Percentiles rank a stretch among this genome's conserved stretches.
Conservation (phyloP, 2,113 vertebrate genomes). For the Sphaerodactylus townsendi region DNA sequence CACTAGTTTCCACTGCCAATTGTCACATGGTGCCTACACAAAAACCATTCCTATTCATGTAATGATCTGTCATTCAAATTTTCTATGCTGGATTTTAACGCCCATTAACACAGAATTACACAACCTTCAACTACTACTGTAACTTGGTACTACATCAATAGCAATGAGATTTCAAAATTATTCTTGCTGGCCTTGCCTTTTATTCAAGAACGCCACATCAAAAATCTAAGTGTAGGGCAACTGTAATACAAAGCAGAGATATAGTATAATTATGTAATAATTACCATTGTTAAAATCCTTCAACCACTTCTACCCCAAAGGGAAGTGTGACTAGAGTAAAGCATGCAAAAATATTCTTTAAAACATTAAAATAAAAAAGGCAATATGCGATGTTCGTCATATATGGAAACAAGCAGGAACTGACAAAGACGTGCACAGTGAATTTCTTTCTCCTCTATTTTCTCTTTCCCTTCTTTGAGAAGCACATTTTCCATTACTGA, state of each 20-base stretch:
- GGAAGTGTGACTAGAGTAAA: background rate
- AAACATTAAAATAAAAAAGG: background rate
- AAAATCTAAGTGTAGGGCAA: background rate
- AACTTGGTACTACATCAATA: background rate
- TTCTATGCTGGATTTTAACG: background rate
- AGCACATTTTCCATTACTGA: background rate
- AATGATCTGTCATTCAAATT: background rate
- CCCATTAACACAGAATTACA: background rate
- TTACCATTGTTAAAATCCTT: background rate
- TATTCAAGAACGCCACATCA: background rate
- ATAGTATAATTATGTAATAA: background rate
- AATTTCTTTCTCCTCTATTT: no score
- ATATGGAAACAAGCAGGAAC: no score
- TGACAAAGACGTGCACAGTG: background rate
- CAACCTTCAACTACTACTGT: background rate
- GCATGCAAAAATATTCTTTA: background rate
- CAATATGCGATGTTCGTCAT: no score
- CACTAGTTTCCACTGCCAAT: no score
- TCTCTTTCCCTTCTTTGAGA: background rate
- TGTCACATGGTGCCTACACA: background rate
- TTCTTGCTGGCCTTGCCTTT: background rate
- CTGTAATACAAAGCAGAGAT: background rate
- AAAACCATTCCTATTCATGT: background rate
- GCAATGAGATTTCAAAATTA: background rate
- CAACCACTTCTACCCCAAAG: no score